phyloP scores from a whole-genome alignment of 1,140 invertebrate genomes.

The Mya arenaria region DNA sequence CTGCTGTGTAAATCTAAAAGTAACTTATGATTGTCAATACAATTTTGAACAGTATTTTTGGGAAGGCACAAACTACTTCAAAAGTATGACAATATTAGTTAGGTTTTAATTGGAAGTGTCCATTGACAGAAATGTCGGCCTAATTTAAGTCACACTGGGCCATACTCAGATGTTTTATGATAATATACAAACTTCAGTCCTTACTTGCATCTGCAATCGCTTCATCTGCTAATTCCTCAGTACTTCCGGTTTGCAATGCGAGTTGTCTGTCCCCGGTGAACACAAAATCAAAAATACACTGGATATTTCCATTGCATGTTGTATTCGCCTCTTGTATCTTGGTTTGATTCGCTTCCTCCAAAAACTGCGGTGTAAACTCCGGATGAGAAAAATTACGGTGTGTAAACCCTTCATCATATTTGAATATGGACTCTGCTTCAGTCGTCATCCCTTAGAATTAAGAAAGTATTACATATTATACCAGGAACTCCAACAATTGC shows the following conservation, averaged over 20 bases:
- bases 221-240: not conserved
- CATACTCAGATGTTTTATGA: too few relatives aligned
- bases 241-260: constrained; percentile 8
- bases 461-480: too few relatives aligned
- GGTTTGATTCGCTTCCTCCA: constrained; percentile 27
- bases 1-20: too few relatives aligned
- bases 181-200: too few relatives aligned
- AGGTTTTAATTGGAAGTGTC: too few relatives aligned
- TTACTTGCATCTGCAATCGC: not conserved
- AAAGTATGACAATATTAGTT: too few relatives aligned
- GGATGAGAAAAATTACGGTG: constrained; percentile 45
- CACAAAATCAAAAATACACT: constrained; percentile 58
- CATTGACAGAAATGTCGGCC: too few relatives aligned
- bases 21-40: too few relatives aligned
- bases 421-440: constrained; percentile 27
- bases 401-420: constrained; percentile 44
- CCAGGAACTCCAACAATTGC: too few relatives aligned
- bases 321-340: constrained; percentile 2
- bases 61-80: too few relatives aligned
- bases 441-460: constrained; percentile 53
- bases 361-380: constrained; percentile 53
- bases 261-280: constrained; percentile 52
- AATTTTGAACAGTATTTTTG: too few relatives aligned
- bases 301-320: constrained; percentile 44
- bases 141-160: too few relatives aligned